Conservation (phyloP, 2,888 invertebrate species). For the Choreutis nemorana region DNA sequence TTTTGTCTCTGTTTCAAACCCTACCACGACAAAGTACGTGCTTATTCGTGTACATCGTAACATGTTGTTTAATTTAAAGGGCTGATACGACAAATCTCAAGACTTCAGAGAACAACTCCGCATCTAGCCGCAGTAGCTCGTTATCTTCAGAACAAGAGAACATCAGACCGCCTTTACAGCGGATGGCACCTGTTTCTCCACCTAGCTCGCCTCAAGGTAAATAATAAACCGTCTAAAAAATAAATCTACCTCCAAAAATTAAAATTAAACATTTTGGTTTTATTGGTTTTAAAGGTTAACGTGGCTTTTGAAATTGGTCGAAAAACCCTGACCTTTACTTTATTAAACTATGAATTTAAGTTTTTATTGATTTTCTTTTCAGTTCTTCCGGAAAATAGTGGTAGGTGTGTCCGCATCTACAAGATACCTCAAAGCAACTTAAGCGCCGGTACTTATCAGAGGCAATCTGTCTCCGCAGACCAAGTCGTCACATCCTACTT, state of each 20-base stretch:
- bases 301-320: no score
- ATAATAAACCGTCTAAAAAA: no score
- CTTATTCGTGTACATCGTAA: no score
- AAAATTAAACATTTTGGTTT: no score
- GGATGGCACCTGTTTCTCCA: constrained; percentile 54
- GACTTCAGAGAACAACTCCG: constrained; percentile 45
- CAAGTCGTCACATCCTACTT: constrained; percentile 53
- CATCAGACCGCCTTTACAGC: constrained; percentile 48
- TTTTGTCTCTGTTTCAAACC: no score
- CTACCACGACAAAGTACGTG: no score
- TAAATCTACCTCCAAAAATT: no score
- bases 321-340: no score
- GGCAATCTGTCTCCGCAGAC: constrained; percentile 55
- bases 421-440: constrained; percentile 57
- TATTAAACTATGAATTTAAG: no score
- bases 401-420: constrained; percentile 53
- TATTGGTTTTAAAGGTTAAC: no score
- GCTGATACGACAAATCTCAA: no score
- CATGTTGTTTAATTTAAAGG: no score
- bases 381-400: constrained; percentile 56
- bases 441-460: constrained; percentile 52
- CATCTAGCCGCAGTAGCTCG: constrained; percentile 54
- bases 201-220: constrained; percentile 55
- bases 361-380: constrained; percentile 6
- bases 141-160: constrained; percentile 56